phyloP scores from a whole-genome alignment of 1,140 invertebrate species.

The Papilio aristodemus region DNA sequence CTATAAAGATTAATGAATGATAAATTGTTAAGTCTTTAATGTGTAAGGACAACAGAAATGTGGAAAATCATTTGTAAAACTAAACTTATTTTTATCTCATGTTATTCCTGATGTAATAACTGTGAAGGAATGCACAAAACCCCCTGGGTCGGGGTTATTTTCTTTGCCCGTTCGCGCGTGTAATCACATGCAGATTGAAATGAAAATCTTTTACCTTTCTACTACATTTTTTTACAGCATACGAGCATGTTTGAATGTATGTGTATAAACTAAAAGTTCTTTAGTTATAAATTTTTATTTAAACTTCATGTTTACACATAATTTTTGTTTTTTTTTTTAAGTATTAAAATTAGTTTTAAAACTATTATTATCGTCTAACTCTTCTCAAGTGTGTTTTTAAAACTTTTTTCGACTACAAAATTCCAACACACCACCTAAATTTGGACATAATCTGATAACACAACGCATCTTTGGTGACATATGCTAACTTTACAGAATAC shows the following conservation, averaged over 20 bases:
- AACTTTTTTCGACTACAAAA: not conserved
- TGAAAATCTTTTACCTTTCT: conserved; percentile 35
- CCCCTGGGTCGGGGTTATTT: conserved; percentile 51
- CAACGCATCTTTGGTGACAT: conserved; percentile 62
- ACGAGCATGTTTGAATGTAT: no score
- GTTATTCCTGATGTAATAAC: conserved; percentile 40
- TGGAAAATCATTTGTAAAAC: conserved; percentile 10
- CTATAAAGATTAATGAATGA: no score
- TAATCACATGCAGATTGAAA: conserved; percentile 61
- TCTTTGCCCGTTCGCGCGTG: conserved; percentile 63
- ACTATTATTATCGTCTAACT: no score
- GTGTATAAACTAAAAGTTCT: not conserved
- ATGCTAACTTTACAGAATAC: conserved; percentile 45
- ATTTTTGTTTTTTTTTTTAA: no score
- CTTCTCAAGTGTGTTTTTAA: not conserved
- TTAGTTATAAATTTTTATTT: no score
- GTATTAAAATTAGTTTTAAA: no score
- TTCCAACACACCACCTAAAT: conserved; percentile 10
- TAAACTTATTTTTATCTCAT: conserved; percentile 13
- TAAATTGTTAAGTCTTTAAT: not conserved
- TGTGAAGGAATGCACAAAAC: conserved; percentile 44
- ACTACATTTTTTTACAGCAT: conserved; percentile 25
- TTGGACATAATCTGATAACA: conserved; percentile 60
- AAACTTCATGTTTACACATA: no score
- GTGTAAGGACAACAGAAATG: not conserved